Conservation (phyloP, 2,888 invertebrate species). For the Melolontha melolontha region DNA sequence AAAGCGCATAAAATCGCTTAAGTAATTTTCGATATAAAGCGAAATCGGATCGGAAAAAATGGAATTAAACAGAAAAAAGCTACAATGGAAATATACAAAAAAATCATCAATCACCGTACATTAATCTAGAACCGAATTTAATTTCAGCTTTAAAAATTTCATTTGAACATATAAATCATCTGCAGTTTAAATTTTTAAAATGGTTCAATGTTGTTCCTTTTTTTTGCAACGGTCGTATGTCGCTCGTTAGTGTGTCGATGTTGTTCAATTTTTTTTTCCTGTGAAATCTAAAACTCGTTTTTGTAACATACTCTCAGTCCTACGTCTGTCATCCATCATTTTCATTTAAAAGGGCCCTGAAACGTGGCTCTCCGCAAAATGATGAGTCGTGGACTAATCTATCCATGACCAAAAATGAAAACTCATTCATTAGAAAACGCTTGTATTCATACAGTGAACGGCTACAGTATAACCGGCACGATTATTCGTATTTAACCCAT, state of each 20-base stretch:
- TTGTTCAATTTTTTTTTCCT: slow-evolving; percentile 20
- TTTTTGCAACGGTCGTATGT: slow-evolving; percentile 2
- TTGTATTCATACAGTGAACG: not conserved
- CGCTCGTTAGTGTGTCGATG: slow-evolving; percentile 26
- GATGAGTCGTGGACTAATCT: not conserved
- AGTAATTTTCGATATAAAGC: no score
- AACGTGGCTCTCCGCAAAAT: not conserved
- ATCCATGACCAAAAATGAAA: slow-evolving; percentile 11
- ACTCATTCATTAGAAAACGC: slow-evolving; percentile 16
- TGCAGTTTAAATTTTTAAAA: slow-evolving; percentile 35
- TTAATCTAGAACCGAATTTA: slow-evolving; percentile 34
- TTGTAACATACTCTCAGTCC: slow-evolving; percentile 6
- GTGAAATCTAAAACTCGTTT: slow-evolving; percentile 20
- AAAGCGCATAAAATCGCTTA: no score
- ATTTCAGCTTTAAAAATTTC: slow-evolving; percentile 27
- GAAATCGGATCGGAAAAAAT: no score
- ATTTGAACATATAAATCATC: slow-evolving; percentile 41
- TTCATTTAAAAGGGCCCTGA: slow-evolving; percentile 2
- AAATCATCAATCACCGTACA: slow-evolving; percentile 27
- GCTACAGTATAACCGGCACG: no score
- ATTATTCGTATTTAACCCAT: no score
- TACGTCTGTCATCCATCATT: slow-evolving; percentile 19
- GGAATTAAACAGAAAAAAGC: no score
- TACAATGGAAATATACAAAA: slow-evolving; percentile 4
- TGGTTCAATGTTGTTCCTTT: slow-evolving; percentile 8